Conservation (phyloP, 2,797 vertebrate genomes). For the Crocodylus rhombifer region DNA sequence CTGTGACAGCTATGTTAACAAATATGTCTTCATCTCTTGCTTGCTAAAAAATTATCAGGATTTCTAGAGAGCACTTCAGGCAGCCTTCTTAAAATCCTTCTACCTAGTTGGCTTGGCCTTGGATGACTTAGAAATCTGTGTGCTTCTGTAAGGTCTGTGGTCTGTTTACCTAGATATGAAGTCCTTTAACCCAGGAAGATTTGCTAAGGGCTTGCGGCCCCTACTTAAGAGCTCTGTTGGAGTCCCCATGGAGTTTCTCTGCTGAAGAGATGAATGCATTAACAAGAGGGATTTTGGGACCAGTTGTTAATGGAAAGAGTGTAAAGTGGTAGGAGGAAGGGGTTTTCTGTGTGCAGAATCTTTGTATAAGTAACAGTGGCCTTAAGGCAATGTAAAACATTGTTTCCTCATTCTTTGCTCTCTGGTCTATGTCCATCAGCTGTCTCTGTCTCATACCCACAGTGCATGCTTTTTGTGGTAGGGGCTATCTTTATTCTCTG, state of each 20-base stretch:
- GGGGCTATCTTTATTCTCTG: too few relatives aligned
- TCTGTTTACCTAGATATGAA: constrained; percentile 64
- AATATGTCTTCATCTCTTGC: constrained; percentile 15
- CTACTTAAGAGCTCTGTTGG: constrained; percentile 41
- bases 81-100: constrained; percentile 63
- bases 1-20: not conserved
- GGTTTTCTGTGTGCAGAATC: not conserved
- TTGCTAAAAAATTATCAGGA: constrained; percentile 34
- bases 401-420: too few relatives aligned
- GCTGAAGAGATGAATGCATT: constrained; percentile 57
- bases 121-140: constrained; percentile 60
- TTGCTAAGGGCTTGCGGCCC: constrained; percentile 52
- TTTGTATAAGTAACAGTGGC: not conserved
- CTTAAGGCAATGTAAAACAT: not conserved
- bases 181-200: constrained; percentile 67
- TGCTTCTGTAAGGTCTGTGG: constrained; percentile 39
- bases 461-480: too few relatives aligned
- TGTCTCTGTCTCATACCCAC: too few relatives aligned
- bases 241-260: constrained; percentile 41
- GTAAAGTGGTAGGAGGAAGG: not conserved
- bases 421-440: too few relatives aligned
- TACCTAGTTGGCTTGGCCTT: constrained; percentile 48
- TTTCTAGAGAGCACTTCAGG: constrained; percentile 7
- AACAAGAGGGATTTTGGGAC: constrained; percentile 24
- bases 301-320: constrained; percentile 38